Evolutionary conservation across 2,888 invertebrate genomes (phyloP).

Genomic region (Diadegma fenestrale): DNA sequence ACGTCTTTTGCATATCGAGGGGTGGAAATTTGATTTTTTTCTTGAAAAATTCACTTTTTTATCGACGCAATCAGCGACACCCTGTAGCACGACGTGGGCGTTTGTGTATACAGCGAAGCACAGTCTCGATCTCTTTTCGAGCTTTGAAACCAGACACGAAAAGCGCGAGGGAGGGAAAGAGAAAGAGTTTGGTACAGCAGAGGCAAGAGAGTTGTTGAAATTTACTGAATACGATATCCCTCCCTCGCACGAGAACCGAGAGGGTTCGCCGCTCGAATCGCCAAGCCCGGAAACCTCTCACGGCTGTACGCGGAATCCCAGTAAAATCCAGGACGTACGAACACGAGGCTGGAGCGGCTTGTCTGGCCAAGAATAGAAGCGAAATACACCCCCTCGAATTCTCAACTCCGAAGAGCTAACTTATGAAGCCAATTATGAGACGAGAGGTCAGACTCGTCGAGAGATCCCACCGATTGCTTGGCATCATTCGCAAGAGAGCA

Average conservation of each 20-base stretch:
- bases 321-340: constrained; percentile 45
- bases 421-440: constrained; percentile 66
- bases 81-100: background rate
- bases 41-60: too few relatives aligned
- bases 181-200: background rate
- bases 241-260: constrained; percentile 31
- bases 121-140: background rate
- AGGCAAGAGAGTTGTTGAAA: constrained; percentile 71
- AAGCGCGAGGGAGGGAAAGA: constrained; percentile 3
- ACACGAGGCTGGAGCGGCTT: constrained; percentile 33
- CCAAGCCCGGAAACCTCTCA: constrained; percentile 31
- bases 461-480: constrained; percentile 16
- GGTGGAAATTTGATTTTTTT: background rate
- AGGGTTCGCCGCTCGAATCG: constrained; percentile 43
- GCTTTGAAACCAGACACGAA: background rate
- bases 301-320: constrained; percentile 31
- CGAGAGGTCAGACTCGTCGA: constrained; percentile 34
- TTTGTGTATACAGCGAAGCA: constrained; percentile 7
- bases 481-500: constrained; percentile 1
- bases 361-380: constrained; percentile 39
- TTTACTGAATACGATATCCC: constrained; percentile 76
- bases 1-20: background rate
- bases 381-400: constrained; percentile 51
- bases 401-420: constrained; percentile 55
- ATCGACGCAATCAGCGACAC: background rate